Conservation (phyloP, 2,888 invertebrate genomes). For the Scaptomyza parva region DNA sequence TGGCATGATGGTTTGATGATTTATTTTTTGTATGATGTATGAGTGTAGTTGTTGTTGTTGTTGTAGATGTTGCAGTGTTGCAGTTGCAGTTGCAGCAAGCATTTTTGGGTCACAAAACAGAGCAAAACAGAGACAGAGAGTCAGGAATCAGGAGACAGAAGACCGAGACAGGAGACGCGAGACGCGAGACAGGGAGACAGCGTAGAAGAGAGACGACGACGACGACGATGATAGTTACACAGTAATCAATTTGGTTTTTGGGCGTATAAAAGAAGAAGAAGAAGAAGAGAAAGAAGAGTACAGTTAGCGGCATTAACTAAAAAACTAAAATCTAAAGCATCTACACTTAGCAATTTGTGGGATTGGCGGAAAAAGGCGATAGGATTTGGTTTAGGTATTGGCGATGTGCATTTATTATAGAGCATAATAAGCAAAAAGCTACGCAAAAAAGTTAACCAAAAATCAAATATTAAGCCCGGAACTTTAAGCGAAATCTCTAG, state of each 20-base stretch:
- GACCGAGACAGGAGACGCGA: no score
- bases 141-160: no score
- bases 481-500: neutral
- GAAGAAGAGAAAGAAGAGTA: conserved; percentile 61
- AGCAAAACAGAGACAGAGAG: conserved; percentile 30
- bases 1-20: conserved; percentile 31
- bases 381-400: neutral
- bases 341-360: conserved; percentile 10
- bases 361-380: neutral
- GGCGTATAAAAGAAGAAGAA: conserved; percentile 54
- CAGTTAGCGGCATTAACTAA: conserved; percentile 60
- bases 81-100: conserved; percentile 22
- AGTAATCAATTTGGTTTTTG: conserved; percentile 16
- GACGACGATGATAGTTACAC: conserved; percentile 21
- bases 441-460: neutral
- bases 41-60: conserved; percentile 26
- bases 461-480: neutral
- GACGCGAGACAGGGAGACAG: conserved; percentile 23
- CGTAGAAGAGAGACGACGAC: conserved; percentile 23
- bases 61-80: conserved; percentile 29
- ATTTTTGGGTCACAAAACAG: conserved; percentile 24
- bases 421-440: conserved; percentile 5
- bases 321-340: conserved; percentile 19
- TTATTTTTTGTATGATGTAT: conserved; percentile 13
- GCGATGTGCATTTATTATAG: conserved; percentile 17